Base-by-base conservation (phyloP, 2,113 vertebrate species). In the Lutjanus erythropterus region DNA sequence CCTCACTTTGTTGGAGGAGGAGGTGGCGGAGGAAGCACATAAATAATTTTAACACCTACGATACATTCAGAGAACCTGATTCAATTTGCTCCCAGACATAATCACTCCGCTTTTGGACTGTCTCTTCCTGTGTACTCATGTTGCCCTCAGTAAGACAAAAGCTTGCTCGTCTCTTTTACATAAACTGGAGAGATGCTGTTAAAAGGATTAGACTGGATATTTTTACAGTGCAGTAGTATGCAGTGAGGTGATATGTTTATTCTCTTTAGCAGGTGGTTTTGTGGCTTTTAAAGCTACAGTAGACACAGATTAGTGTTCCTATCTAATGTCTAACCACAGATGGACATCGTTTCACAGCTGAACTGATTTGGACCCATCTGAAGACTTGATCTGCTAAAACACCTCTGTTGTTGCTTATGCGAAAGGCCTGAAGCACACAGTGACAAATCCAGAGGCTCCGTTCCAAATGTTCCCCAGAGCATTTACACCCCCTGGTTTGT, bases 321-420 rank as follows among this genome's bases (percentile, higher is more conserved):
- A 19, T 47, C 12, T 7, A 12, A 33, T n/a, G 16, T 53, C 16
- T 49, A 58, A 11, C 55, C 41, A 35, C 59, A 71, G 50, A 76
- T 66, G 49, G 55, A 15, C 19, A 68, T 59, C 27, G 62, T 42
- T 56, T 29, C 37, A 29, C 15, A 31, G 29, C 52, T 58, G 64
- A 47, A 59, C n/a, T 65, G 35, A 35, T 67, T 55, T 75, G 31
- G 25, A 60, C 10, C 25, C 7, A 11, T 33, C 25, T 44, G 19
- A 42, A 67, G 9, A 73, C 52, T 46, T 74, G 18, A 60, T 71
- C 56, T 58, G 64, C 39, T 47, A 53, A 71, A 77, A 66, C 44
- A 31, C 44, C 44, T 52, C 27, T 44, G 59, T 29, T 59, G 59
- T 19, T 18, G 2, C 19, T 75, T 18, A 25, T 21, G 25, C 49